phyloP scores from a whole-genome alignment of 2,113 vertebrate genomes.

The Puffinus mauretanicus region DNA sequence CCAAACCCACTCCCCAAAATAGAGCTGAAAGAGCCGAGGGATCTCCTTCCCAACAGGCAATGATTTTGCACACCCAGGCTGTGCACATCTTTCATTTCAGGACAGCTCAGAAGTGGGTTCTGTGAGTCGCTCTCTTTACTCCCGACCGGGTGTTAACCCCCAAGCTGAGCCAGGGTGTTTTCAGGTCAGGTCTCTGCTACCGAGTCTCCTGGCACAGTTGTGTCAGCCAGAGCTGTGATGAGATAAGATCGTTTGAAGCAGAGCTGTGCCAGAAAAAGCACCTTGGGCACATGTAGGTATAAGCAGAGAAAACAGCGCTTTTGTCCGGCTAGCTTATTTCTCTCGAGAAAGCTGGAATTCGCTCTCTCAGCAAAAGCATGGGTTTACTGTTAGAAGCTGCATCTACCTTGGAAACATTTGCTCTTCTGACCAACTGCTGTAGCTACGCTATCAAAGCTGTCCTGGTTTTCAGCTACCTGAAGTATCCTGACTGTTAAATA shows the following conservation, averaged over 20 bases:
- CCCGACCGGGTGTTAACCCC: fast-evolving
- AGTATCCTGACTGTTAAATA: neutral
- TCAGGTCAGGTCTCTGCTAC: neutral
- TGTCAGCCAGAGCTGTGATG: neutral
- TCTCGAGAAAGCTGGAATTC: neutral
- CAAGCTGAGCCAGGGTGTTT: neutral
- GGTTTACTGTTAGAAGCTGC: neutral
- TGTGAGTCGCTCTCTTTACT: neutral
- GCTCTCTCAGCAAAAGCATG: neutral
- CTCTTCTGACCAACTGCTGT: neutral
- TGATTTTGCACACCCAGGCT: neutral
- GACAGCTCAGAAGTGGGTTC: neutral
- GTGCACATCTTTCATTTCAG: neutral
- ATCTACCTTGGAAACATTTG: neutral
- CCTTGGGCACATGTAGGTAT: neutral
- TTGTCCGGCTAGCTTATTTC: neutral
- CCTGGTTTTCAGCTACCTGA: neutral
- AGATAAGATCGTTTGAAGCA: neutral
- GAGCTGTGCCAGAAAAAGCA: neutral
- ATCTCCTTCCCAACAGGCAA: neutral
- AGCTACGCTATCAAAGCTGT: neutral
- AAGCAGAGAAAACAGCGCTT: fast-evolving
- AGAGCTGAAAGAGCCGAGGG: neutral
- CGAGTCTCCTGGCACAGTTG: neutral
- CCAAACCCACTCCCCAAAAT: neutral